Evolutionary conservation across 2,888 invertebrate species (phyloP).

Genomic region (Athalia rosae): DNA sequence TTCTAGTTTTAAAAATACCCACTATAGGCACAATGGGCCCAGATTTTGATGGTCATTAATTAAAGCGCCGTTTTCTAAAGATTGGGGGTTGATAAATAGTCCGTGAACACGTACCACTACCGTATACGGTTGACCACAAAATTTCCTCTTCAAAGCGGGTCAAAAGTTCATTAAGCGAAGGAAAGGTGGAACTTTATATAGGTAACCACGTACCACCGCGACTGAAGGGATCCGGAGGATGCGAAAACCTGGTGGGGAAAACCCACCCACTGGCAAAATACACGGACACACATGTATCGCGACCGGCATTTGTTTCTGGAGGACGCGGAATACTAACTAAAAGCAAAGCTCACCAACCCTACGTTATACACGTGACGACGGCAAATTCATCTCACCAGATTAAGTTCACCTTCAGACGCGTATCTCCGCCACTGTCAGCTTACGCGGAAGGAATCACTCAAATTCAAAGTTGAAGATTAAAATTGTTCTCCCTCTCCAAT

Average conservation of each 20-base stretch:
- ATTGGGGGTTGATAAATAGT: background rate
- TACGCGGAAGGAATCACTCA: background rate
- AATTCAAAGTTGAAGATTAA: background rate
- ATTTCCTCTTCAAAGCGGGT: slow-evolving; percentile 19
- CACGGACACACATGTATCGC: slow-evolving; percentile 1
- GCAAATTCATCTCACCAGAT: slow-evolving; percentile 9
- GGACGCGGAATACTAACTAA: slow-evolving; percentile 4
- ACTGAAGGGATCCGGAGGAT: background rate
- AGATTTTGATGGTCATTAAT: background rate
- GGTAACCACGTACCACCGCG: background rate
- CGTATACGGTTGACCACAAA: background rate
- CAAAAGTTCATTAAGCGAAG: slow-evolving; percentile 23
- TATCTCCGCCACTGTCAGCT: background rate
- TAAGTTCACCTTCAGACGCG: background rate
- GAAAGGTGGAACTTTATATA: slow-evolving; percentile 11
- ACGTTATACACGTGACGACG: background rate
- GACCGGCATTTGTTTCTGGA: too few species aligned
- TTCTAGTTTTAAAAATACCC: background rate
- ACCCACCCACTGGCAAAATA: background rate
- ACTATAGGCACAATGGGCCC: background rate
- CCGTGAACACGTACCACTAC: slow-evolving; percentile 9
- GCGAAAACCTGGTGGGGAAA: background rate
- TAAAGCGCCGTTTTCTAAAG: background rate
- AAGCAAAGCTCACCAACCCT: slow-evolving; percentile 4
- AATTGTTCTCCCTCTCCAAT: background rate